A percentile compares a stretch with the other conserved stretches of the same genome.
phyloP scores from a whole-genome alignment of 2,797 vertebrate genomes.

The Babyrousa celebensis region DNA sequence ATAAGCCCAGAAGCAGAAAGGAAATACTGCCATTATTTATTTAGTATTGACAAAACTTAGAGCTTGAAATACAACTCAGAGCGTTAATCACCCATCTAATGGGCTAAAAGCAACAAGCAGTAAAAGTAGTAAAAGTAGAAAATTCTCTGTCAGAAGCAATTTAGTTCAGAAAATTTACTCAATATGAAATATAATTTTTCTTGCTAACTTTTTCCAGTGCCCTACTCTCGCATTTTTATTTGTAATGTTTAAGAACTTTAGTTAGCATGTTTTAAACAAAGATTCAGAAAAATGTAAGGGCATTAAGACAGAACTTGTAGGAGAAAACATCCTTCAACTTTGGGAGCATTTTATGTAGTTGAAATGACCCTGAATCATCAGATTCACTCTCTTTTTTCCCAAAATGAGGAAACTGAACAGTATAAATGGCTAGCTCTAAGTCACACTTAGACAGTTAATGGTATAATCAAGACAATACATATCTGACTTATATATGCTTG shows the following conservation, averaged over 20 bases:
- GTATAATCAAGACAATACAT: neutral
- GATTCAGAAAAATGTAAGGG: neutral
- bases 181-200: conserved; percentile 51
- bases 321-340: conserved; percentile 8
- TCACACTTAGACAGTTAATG: neutral
- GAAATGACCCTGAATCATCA: conserved; percentile 5
- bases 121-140: conserved; percentile 59
- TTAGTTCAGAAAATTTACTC: conserved; percentile 62
- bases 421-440: neutral
- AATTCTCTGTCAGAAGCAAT: conserved; percentile 49
- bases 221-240: neutral
- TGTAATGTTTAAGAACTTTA: conserved; percentile 48
- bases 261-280: conserved; percentile 18
- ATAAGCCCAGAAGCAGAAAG: conserved; percentile 57
- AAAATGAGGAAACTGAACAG: conserved; percentile 42
- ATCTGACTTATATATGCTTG: neutral
- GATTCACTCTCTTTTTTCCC: neutral
- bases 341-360: neutral
- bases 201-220: neutral
- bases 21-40: conserved; percentile 72
- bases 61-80: conserved; percentile 65
- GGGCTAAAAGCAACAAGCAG: conserved; percentile 44
- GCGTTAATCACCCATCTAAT: conserved; percentile 66
- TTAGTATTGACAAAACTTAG: conserved; percentile 75
- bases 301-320: neutral